Evolutionary conservation across 35 echinoderm and acorn worm genomes (phyloP).

Genomic region (Anneissia japonica): DNA sequence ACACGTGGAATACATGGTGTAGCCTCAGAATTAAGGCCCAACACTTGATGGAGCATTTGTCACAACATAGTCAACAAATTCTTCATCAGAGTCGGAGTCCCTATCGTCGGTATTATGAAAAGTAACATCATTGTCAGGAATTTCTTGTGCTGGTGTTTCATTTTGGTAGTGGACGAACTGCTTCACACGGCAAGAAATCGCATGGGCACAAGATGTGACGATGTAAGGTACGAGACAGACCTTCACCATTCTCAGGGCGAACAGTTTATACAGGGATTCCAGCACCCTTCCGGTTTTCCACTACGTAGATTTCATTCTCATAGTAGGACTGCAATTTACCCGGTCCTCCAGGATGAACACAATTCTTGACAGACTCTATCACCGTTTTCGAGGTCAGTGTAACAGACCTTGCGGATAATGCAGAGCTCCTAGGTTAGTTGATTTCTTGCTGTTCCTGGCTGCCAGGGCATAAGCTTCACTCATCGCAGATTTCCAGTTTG

Average conservation of each 20-base stretch:
- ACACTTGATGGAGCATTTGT: not conserved
- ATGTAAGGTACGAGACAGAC: constrained; percentile 38
- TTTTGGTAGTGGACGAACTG: not conserved
- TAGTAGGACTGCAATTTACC: constrained; percentile 53
- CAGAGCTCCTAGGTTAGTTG: not conserved
- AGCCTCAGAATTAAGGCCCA: too few relatives aligned
- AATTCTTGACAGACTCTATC: constrained; percentile 55
- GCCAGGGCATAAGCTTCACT: constrained; percentile 42
- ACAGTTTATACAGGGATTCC: constrained; percentile 50
- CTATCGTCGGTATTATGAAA: not conserved
- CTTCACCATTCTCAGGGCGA: constrained; percentile 38
- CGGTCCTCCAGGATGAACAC: constrained; percentile 33
- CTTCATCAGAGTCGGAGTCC: not conserved
- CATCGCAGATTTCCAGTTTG: constrained; percentile 49
- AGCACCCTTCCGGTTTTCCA: not conserved
- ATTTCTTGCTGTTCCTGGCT: not conserved
- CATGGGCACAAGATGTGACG: constrained; percentile 66
- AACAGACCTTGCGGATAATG: not conserved
- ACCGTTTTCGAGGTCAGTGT: constrained; percentile 4
- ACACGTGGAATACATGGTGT: too few relatives aligned
- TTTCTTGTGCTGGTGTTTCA: not conserved
- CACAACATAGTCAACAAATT: not conserved
- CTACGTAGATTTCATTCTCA: constrained; percentile 34
- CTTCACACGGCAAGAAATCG: constrained; percentile 16
- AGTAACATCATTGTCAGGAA: not conserved